Conservation (phyloP, 2,888 invertebrate genomes). For the Gasteruption jaculator region DNA sequence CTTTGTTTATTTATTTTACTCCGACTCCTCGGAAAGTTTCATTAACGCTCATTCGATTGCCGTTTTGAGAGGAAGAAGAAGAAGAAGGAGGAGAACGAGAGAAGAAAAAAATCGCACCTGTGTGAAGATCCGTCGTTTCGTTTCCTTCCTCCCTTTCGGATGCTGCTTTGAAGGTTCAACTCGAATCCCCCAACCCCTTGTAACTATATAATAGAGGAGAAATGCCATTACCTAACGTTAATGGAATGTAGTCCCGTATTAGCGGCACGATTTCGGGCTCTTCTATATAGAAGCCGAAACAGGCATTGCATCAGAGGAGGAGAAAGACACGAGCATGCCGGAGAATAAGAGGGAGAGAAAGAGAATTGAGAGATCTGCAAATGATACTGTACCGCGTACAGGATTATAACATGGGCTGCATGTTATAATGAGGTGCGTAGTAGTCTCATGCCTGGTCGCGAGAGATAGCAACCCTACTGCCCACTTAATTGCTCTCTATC, state of each 20-base stretch:
- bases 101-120: too few relatives aligned
- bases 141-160: too few relatives aligned
- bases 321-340: conserved; percentile 3
- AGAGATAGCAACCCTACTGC: conserved; percentile 41
- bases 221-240: conserved; percentile 33
- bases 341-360: conserved; percentile 14
- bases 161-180: too few relatives aligned
- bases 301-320: conserved; percentile 22
- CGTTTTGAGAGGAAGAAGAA: too few relatives aligned
- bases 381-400: conserved; percentile 39
- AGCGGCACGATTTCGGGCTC: conserved; percentile 30
- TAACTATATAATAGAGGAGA: too few relatives aligned
- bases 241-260: conserved; percentile 37
- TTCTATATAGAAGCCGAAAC: conserved; percentile 29
- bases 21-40: too few relatives aligned
- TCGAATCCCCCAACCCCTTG: too few relatives aligned
- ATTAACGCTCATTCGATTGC: too few relatives aligned
- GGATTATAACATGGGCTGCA: conserved; percentile 39
- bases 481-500: conserved; percentile 39
- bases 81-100: too few relatives aligned
- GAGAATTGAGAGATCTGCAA: conserved; percentile 33
- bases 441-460: conserved; percentile 38
- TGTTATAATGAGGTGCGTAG: conserved; percentile 44
- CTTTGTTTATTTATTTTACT: too few relatives aligned
- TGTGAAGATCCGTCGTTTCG: too few relatives aligned